Evolutionary conservation across 2,888 invertebrate genomes (phyloP), one percentile per base, ranked within the genome.

Genomic region (Scotopteryx bipunctaria): DNA sequence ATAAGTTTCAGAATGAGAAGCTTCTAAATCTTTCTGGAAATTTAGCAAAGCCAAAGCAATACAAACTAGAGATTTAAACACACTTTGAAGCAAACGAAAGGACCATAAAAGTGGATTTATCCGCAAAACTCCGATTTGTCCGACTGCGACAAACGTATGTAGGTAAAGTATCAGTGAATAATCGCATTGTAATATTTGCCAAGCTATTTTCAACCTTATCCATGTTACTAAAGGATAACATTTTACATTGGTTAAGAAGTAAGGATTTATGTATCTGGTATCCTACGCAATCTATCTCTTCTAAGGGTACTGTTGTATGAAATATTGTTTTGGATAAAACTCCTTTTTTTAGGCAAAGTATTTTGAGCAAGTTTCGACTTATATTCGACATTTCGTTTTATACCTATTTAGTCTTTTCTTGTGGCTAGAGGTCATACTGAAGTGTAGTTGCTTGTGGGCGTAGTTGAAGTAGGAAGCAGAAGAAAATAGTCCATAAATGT

Each of bases 101-200:
- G 27, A 47, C 58, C 48, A 55, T 62, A 63, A 56, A 55, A 45
- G 43, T 16, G 50, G 55, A 61, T 60, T 62, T 61, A 53, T 57
- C 57, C 63, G 59, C 66, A 63, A 69, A 69, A 63, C 58, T 55
- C 64, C 59, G 65, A 66, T 69, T 64, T 61, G 49, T 58, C 52
- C 52, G 53, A 64, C 66, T 63, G 48, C 62, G 61, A 66, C 64
- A 57, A 63, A 60, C 57, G 62, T 64, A 63, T 32, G 67, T n/a
- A n/a, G n/a, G n/a, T n/a, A n/a, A n/a, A n/a, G n/a, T 66, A 66
- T 57, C 59, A 52, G 53, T 57, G 61, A 57, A 68, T 66, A 67
- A 71, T 66, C 58, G 61, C 42, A 47, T 49, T 37, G 31, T 51
- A 52, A 57, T 27, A 31, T 14, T 23, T 17, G 38, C 27, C 17